Evolutionary conservation across 64 coral and sea anemone species (phyloP).

Genomic region (Porites australiensis): DNA sequence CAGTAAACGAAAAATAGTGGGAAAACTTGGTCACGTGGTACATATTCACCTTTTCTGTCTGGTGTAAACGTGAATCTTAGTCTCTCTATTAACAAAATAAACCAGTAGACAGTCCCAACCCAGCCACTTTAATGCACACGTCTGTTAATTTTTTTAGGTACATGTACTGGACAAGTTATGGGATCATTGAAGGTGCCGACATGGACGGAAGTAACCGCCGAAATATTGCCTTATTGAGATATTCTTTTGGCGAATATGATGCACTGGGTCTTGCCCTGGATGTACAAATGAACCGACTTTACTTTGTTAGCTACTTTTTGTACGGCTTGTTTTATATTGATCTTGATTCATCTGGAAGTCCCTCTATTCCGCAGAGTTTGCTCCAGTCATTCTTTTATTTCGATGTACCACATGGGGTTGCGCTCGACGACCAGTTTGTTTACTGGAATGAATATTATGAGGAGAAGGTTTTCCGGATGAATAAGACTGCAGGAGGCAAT

Average conservation of each 20-base stretch:
- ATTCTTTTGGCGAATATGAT: background rate
- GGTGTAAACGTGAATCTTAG: too few species aligned
- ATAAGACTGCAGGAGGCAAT: background rate
- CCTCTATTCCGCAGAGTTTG: background rate
- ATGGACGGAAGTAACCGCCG: slow-evolving; percentile 40
- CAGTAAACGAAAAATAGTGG: too few species aligned
- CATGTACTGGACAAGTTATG: slow-evolving; percentile 1
- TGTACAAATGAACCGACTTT: slow-evolving; percentile 28
- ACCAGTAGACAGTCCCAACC: too few species aligned
- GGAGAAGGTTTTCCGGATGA: background rate
- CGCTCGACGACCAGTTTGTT: slow-evolving; percentile 11
- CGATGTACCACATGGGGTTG: background rate
- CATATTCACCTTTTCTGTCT: too few species aligned
- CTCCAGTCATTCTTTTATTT: background rate
- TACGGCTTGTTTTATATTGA: background rate
- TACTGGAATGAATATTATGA: background rate
- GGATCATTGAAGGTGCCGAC: slow-evolving; percentile 29
- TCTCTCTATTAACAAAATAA: too few species aligned
- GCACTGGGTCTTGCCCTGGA: slow-evolving; percentile 30
- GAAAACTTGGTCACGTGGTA: too few species aligned
- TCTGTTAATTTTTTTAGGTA: slow-evolving; percentile 1
- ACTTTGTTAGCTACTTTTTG: slow-evolving; percentile 3
- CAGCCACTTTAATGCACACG: too few species aligned
- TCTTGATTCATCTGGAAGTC: background rate
- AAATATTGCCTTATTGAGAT: background rate